A percentile compares a stretch with the other conserved stretches of the same genome.
phyloP scores from a whole-genome alignment of 2,888 invertebrate species.

The Digitonthophagus gazella region DNA sequence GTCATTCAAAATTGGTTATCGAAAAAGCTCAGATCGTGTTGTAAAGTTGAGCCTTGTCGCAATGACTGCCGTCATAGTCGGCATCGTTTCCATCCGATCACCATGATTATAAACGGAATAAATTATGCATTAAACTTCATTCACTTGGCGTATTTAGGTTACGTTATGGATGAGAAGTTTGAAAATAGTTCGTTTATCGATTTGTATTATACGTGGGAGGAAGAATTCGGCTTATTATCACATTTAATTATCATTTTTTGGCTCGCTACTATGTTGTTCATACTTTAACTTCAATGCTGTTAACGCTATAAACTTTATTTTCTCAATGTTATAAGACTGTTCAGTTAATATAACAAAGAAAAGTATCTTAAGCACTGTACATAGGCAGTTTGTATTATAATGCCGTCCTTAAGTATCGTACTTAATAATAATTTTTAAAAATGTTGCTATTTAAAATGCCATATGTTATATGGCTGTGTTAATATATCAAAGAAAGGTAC shows the following conservation, averaged over 20 bases:
- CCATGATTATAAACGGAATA: conserved; percentile 63
- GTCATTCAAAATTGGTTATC: conserved; percentile 73
- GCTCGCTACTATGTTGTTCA: neutral
- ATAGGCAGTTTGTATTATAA: no score
- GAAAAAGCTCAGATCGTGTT: conserved; percentile 72
- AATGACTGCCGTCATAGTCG: conserved; percentile 65
- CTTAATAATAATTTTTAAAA: no score
- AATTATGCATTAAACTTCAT: conserved; percentile 77
- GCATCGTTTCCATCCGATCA: conserved; percentile 60
- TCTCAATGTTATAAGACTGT: no score
- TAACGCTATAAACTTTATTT: no score
- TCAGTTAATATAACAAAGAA: no score
- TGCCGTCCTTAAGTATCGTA: no score
- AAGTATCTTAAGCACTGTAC: no score
- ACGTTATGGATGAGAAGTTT: conserved; percentile 81
- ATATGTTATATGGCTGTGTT: no score
- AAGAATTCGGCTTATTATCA: neutral
- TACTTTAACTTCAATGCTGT: no score
- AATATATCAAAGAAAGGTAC: no score
- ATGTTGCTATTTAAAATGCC: no score
- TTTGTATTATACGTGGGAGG: conserved; percentile 71
- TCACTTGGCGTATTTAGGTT: conserved; percentile 91
- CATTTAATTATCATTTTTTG: neutral
- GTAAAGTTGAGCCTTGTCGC: conserved; percentile 71
- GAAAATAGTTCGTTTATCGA: conserved; percentile 53